These are phyloP conservation scores for Theretra japonica DNA, from an alignment of 2,888 invertebrate genomes.

Conservation along the genomic window DNA sequence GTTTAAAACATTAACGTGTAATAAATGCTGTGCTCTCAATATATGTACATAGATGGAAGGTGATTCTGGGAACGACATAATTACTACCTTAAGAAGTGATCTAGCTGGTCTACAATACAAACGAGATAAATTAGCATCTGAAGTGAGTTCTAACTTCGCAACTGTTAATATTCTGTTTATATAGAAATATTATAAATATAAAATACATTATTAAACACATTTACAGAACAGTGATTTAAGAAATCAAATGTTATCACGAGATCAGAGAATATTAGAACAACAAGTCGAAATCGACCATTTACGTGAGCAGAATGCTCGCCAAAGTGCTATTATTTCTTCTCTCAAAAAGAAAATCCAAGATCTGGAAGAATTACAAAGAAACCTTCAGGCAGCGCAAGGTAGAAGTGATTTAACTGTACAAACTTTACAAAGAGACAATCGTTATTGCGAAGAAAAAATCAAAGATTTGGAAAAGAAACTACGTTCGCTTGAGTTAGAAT, in stretches of 20 bases:
- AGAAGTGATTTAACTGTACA: constrained; percentile 89
- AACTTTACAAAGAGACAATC: constrained; percentile 89
- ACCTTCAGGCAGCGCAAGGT: constrained; percentile 85
- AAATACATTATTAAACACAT: constrained; percentile 32
- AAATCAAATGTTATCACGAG: constrained; percentile 88
- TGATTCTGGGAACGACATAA: constrained; percentile 86
- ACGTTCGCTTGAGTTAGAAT: constrained; percentile 88
- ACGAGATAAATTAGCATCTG: constrained; percentile 90
- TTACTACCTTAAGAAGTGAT: constrained; percentile 92
- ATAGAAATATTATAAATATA: constrained; percentile 26
- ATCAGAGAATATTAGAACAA: constrained; percentile 89
- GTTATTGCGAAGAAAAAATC: constrained; percentile 89
- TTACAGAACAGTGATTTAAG: constrained; percentile 89
- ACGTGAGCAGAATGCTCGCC: constrained; percentile 92
- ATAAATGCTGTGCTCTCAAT: background rate
- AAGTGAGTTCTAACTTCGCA: constrained; percentile 81
- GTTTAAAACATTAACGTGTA: background rate
- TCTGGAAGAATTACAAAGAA: constrained; percentile 90
- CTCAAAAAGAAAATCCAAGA: constrained; percentile 91
- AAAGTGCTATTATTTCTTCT: constrained; percentile 91
- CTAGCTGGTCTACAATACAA: constrained; percentile 93
- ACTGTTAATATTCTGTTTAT: background rate
- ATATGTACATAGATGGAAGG: constrained; percentile 81
- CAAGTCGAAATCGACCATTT: constrained; percentile 92
- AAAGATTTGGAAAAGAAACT: constrained; percentile 91